Conservation (phyloP, 2,888 invertebrate genomes). For the Caenorhabditis sp. region DNA sequence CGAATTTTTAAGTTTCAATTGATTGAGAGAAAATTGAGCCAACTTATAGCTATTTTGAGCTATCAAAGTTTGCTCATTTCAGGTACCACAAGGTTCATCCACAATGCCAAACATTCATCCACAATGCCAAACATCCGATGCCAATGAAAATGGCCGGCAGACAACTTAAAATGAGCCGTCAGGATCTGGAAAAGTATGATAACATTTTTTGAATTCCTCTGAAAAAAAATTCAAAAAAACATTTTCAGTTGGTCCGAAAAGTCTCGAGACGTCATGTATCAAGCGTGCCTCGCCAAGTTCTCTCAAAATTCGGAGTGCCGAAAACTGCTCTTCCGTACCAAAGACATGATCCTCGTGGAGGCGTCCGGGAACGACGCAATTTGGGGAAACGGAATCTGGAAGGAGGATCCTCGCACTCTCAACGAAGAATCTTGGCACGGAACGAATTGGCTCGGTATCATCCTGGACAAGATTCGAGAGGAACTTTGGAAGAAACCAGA, state of each 20-base stretch:
- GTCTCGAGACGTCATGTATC: conserved; percentile 26
- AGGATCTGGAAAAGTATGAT: conserved; percentile 15
- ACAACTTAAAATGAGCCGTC: conserved; percentile 6
- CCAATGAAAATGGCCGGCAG: conserved; percentile 31
- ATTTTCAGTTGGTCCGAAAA: conserved; percentile 21
- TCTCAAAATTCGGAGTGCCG: conserved; percentile 24
- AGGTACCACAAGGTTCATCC: conserved; percentile 28
- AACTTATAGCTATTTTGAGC: background rate
- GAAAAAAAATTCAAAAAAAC: background rate
- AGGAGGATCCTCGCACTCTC: background rate
- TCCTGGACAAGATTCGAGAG: conserved; percentile 19
- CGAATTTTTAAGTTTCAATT: too few species aligned
- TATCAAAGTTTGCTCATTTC: background rate
- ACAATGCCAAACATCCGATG: conserved; percentile 9
- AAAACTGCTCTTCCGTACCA: conserved; percentile 25
- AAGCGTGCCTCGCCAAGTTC: conserved; percentile 15
- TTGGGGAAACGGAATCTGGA: conserved; percentile 39
- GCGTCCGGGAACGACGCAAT: conserved; percentile 37
- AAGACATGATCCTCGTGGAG: conserved; percentile 21
- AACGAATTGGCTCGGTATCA: conserved; percentile 13
- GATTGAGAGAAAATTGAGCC: too few species aligned
- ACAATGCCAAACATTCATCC: background rate
- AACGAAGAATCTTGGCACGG: conserved; percentile 21
- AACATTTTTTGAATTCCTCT: background rate
- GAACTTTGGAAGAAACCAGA: conserved; percentile 9